Base-by-base conservation (phyloP, 2,797 vertebrate genomes). In the Acipenser oxyrinchus region DNA sequence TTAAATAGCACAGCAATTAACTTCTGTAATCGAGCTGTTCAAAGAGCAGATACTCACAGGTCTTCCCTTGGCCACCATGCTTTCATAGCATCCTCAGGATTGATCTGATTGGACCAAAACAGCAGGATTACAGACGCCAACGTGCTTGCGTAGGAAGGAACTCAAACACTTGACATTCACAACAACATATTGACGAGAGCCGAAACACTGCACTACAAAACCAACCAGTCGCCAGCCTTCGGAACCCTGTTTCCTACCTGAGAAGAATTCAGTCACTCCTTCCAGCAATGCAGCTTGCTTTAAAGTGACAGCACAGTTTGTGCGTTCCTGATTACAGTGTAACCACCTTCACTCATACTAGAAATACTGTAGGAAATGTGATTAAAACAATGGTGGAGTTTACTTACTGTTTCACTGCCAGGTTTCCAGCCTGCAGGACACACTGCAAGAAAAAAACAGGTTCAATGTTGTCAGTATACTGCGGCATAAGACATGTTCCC, bases 361-460 rank as follows among this genome's bases (percentile, higher is more conserved):
- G 23, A 37, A 37, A 37, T 37, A 37, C 23, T 37, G 23, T 37
- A 37, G 1, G 23, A 37, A 37, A 37, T 4, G 23, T 37, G 23
- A 37, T 2, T 37, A 37, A 37, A 37, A 37, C 23, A 37, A 37
- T 8, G 65, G 12, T 64, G 75, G 67, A 8, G n/a, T 49, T 61
- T 15, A 91, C 94, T 94, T 88, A 98, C 96, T 60, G 96, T 99
- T 81, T 96, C 96, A 71, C 94, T 97, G 79, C 96, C 96, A 77
- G 96, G 96, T 76, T 98, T 98, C 96, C 96, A 99, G 72, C 96
- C 96, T 81, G 95, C 96, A 76, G 96, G 96, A 77, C 96, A 99
- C 72, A 37, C 96, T 99, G 77, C 7, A 71, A 72, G 37, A 18
- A 6, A 65, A 49, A 66, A 62, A 18, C 65, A 57, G 73, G 8